A percentile compares a stretch with the other conserved stretches of the same genome.
phyloP scores from a whole-genome alignment of 1,140 invertebrate species.

The Papilio helenus region DNA sequence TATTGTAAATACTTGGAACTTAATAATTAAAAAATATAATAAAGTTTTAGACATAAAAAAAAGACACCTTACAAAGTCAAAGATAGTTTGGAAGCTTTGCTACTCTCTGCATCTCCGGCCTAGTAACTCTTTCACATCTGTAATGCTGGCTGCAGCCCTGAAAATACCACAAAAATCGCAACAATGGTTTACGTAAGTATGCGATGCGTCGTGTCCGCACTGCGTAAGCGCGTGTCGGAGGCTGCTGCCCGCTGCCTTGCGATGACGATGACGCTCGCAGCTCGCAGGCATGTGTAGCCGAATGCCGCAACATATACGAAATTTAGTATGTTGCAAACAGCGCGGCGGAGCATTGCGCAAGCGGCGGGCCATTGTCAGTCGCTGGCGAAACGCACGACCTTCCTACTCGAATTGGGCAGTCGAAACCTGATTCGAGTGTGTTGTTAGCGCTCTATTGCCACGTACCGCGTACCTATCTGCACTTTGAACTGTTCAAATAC shows the following conservation, averaged over 20 bases:
- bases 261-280: conserved; percentile 3
- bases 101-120: background rate
- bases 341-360: conserved; percentile 60
- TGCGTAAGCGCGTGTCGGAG: conserved; percentile 27
- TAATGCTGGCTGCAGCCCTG: background rate
- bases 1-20: background rate
- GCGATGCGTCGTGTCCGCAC: conserved; percentile 15
- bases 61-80: background rate
- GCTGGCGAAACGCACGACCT: conserved; percentile 76
- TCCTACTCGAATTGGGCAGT: conserved; percentile 73
- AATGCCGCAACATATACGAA: conserved; percentile 72
- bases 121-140: background rate
- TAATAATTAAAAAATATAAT: background rate
- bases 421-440: conserved; percentile 67
- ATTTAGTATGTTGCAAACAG: conserved; percentile 78
- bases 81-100: background rate
- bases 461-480: background rate
- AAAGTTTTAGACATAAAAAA: background rate
- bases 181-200: background rate
- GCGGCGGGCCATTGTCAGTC: conserved; percentile 70
- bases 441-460: conserved; percentile 33
- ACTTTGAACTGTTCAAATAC: conserved; percentile 27
- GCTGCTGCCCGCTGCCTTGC: conserved; percentile 4
- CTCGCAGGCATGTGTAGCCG: conserved; percentile 40
- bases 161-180: background rate